These are phyloP conservation scores for Zaprionus bogoriensis DNA, from an alignment of 2,888 invertebrate species.

Conservation along the genomic window DNA sequence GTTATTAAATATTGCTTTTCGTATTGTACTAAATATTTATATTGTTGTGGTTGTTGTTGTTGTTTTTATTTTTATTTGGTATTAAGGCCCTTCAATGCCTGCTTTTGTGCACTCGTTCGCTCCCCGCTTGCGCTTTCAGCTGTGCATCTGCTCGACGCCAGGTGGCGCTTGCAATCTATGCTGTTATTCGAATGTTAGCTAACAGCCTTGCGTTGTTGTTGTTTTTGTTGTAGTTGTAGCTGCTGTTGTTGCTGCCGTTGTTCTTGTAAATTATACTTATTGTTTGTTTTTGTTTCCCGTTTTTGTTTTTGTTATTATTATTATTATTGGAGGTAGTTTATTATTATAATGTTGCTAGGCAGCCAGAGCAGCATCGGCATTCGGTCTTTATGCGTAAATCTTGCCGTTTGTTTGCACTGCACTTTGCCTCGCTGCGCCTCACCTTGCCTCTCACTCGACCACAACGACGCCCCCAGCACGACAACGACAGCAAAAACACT, in stretches of 20 bases:
- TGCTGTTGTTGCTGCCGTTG: constrained; percentile 4
- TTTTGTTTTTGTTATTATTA: constrained; percentile 30
- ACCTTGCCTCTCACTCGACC: constrained; percentile 3
- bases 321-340: constrained; percentile 59
- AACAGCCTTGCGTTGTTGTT: background rate
- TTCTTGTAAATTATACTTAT: constrained; percentile 14
- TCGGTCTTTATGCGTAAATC: background rate
- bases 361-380: constrained; percentile 16
- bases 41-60: background rate
- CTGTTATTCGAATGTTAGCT: background rate
- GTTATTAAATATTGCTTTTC: background rate
- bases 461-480: constrained; percentile 22
- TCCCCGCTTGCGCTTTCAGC: background rate
- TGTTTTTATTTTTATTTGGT: background rate
- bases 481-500: too few relatives aligned
- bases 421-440: constrained; percentile 14
- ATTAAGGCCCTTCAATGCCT: background rate
- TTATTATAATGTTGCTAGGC: constrained; percentile 21
- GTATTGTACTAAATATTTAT: too few relatives aligned
- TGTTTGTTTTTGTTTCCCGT: constrained; percentile 16
- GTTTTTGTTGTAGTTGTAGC: background rate
- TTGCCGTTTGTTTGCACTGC: constrained; percentile 6
- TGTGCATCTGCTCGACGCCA: background rate
- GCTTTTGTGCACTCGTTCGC: background rate
- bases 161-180: background rate